phyloP scores from a whole-genome alignment of 92 coral and sea anemone genomes.

The Phenganax marumi region DNA sequence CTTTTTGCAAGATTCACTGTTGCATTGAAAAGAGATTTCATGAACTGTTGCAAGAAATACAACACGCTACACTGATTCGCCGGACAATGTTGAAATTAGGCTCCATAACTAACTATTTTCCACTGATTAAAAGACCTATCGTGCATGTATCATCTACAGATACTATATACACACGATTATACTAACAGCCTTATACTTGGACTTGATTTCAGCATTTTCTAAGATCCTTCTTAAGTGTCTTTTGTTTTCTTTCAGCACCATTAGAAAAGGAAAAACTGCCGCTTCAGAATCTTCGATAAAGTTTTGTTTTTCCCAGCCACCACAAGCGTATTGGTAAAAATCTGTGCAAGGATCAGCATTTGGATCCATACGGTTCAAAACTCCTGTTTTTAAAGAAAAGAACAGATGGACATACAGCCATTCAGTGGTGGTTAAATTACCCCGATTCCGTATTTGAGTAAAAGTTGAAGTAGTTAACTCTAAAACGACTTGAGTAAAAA shows the following conservation, averaged over 20 bases:
- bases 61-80: too few species aligned
- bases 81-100: background rate
- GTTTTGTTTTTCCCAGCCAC: constrained; percentile 24
- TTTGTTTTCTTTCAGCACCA: constrained; percentile 7
- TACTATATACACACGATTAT: background rate
- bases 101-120: too few species aligned
- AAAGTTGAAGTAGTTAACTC: too few species aligned
- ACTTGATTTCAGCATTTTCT: constrained; percentile 14
- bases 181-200: constrained; percentile 17
- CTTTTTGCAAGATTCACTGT: too few species aligned
- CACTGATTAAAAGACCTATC: too few species aligned
- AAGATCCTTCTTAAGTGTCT: constrained; percentile 27
- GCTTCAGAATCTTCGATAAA: constrained; percentile 12
- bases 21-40: too few species aligned
- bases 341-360: constrained; percentile 26
- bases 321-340: constrained; percentile 37
- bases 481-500: too few species aligned
- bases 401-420: background rate
- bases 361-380: constrained; percentile 17
- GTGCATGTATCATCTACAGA: too few species aligned
- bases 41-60: too few species aligned
- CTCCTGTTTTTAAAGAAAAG: background rate
- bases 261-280: constrained; percentile 7
- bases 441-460: too few species aligned
- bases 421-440: too few species aligned